Base-by-base conservation (phyloP, 2,888 invertebrate species). In the Hirtodrosophila trivittata region DNA sequence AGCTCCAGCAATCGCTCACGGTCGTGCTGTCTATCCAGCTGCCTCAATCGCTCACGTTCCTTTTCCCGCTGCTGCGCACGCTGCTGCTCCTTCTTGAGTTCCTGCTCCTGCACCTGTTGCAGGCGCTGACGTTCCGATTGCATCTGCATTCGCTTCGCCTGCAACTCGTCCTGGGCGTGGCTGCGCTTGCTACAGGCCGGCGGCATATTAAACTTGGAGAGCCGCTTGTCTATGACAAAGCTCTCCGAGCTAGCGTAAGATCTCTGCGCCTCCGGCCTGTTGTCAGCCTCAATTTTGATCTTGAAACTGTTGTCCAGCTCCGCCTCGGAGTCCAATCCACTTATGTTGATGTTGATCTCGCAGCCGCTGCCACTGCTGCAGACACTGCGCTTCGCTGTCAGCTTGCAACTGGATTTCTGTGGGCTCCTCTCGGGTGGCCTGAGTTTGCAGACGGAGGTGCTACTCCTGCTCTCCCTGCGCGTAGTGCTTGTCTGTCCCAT, bases 291-390 rank as follows among this genome's bases (percentile, higher is more conserved):
- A n/a, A 88, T 87, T 35, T 84, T 65, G 9, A 89, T 84, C 1
- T 67, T 75, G 13, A 87, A 28, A 32, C 81, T 77, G 9, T 87
- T 81, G 21, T 74, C 60, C 16, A 42, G 32, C 14, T 56, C 73
- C 8, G 28, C 49, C 41, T 58, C 37, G 0, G 66, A 10, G 5
- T 70, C 62, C 13, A 64, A 33, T 10, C 52, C 64, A 6, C 73
- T 71, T 9, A 88, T 88, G 14, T 77, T 83, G 8, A 89, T 89
- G 49, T 83, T 88, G 0, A 89, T 88, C 8, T 77, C 75, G 47
- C 87, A 89, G 2, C 83, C 80, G 3, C 86, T 78, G 33, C 70
- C 60, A n/a, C 35, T 37, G 58, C 64, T 68, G 1, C 60, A 66
- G 1, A 13, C 39, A 12, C 67, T 85, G 6, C 49, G 39, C 16